A percentile compares a stretch with the other conserved stretches of the same genome.
These are phyloP conservation scores for Tetragonula carbonaria DNA, from an alignment of 2,888 invertebrate genomes.

Conservation along the genomic window DNA sequence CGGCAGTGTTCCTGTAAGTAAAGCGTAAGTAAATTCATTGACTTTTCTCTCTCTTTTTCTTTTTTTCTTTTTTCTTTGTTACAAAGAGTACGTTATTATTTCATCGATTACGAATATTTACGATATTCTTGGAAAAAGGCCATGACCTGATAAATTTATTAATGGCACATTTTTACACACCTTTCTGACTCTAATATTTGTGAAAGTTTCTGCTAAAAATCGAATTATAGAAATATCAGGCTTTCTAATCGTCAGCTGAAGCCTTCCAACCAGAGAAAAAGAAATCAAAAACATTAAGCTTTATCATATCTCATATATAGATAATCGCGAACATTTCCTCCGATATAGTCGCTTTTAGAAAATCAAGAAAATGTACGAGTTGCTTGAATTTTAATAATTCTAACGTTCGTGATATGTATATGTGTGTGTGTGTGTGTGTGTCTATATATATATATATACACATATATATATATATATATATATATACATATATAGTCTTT, in stretches of 20 bases:
- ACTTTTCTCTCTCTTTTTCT: no score
- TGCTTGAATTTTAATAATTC: background rate
- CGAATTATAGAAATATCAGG: background rate
- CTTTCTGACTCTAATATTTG: background rate
- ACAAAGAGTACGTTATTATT: no score
- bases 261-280: background rate
- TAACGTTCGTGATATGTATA: background rate
- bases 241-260: background rate
- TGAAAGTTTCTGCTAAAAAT: background rate
- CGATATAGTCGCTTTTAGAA: background rate
- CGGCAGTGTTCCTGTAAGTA: constrained; percentile 57
- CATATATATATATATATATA: no score
- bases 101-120: background rate
- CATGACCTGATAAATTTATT: no score
- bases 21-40: background rate
- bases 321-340: background rate
- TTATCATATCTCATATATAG: background rate
- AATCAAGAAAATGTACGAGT: background rate
- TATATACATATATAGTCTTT: background rate
- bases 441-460: no score
- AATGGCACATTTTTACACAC: no score
- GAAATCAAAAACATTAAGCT: background rate
- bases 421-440: no score
- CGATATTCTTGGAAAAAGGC: background rate
- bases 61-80: no score